Percentiles rank a stretch among this genome's conserved stretches.
Conservation (phyloP, 2,888 invertebrate species). For the Nemoura dubitans region DNA sequence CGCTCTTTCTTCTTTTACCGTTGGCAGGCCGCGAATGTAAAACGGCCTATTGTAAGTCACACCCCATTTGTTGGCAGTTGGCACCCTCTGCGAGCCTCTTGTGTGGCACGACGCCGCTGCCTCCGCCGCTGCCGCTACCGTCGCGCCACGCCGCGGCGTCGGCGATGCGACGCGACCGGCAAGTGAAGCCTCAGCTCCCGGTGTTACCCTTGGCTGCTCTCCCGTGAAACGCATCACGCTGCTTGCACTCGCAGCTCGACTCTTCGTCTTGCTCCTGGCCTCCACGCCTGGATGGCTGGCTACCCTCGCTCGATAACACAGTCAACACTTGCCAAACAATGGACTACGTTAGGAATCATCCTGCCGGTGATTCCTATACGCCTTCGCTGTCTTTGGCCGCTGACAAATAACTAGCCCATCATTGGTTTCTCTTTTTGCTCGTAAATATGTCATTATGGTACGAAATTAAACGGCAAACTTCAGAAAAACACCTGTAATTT, state of each 20-base stretch:
- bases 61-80: constrained; percentile 20
- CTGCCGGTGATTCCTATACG: not conserved
- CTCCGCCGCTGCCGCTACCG: too few species aligned
- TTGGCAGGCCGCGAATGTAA: not conserved
- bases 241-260: not conserved
- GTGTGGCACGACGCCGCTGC: not conserved
- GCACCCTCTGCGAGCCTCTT: not conserved
- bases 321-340: not conserved
- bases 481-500: not conserved
- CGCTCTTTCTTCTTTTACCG: not conserved
- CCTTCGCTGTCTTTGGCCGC: not conserved
- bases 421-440: not conserved
- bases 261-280: not conserved
- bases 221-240: constrained; percentile 10
- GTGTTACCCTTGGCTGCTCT: constrained; percentile 18
- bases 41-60: constrained; percentile 7
- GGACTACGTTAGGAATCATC: not conserved
- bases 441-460: not conserved
- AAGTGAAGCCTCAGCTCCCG: constrained; percentile 21
- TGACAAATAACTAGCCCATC: not conserved
- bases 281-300: not conserved
- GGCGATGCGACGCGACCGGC: not conserved
- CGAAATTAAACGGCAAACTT: constrained; percentile 9
- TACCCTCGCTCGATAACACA: not conserved
- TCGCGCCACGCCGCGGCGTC: too few species aligned